A percentile compares a stretch with the other conserved stretches of the same genome.
phyloP scores from a whole-genome alignment of 2,888 invertebrate species.

The Tuta absoluta region DNA sequence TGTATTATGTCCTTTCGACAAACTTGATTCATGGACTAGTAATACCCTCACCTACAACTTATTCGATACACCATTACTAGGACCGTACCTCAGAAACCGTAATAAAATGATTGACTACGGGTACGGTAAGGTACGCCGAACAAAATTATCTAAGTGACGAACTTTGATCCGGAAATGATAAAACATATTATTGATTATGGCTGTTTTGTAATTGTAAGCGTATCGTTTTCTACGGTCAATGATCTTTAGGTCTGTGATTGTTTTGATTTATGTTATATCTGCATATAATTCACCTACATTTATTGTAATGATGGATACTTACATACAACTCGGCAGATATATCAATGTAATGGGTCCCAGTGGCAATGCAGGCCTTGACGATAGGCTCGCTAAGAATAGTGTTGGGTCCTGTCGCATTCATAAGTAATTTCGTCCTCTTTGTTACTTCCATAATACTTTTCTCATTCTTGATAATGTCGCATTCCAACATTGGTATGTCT shows the following conservation, averaged over 20 bases:
- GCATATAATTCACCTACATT: background rate
- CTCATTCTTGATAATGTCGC: slow-evolving; percentile 44
- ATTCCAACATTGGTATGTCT: slow-evolving; percentile 42
- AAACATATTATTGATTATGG: background rate
- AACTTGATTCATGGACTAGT: too few species aligned
- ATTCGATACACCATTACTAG: too few species aligned
- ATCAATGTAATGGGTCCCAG: slow-evolving; percentile 57
- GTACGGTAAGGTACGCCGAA: too few species aligned
- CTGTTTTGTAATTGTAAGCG: background rate
- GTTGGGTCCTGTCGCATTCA: slow-evolving; percentile 59
- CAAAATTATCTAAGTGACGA: background rate
- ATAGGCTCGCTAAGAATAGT: slow-evolving; percentile 47
- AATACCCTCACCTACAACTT: too few species aligned
- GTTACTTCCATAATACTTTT: slow-evolving; percentile 41
- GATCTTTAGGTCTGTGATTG: background rate
- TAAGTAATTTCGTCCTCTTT: slow-evolving; percentile 44
- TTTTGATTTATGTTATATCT: background rate
- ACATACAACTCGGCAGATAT: slow-evolving; percentile 61
- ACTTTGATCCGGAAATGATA: background rate
- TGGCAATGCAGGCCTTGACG: slow-evolving; percentile 52
- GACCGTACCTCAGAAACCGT: too few species aligned
- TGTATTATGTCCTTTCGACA: too few species aligned
- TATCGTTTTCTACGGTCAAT: background rate
- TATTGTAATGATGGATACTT: slow-evolving; percentile 36
- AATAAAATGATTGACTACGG: too few species aligned